Conservation (phyloP, 2,113 vertebrate species). For the Daboia siamensis region DNA sequence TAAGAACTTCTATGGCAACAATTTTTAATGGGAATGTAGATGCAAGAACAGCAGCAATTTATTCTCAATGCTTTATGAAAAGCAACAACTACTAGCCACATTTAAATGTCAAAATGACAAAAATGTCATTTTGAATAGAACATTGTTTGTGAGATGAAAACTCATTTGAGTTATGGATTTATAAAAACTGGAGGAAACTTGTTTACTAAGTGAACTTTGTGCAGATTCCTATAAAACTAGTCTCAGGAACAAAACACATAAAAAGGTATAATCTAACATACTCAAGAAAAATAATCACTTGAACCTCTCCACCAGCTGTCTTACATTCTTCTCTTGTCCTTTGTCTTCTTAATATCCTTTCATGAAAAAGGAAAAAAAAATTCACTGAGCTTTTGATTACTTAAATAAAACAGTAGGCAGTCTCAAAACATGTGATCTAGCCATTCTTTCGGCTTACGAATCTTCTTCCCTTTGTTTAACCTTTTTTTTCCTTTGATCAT, state of each 20-base stretch:
- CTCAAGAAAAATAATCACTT: background rate
- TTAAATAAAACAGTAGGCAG: background rate
- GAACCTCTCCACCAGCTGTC: background rate
- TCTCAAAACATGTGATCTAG: background rate
- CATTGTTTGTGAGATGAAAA: background rate
- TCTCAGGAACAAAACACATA: background rate
- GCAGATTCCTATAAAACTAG: background rate
- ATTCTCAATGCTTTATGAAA: background rate
- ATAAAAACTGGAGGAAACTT: background rate
- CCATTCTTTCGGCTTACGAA: background rate
- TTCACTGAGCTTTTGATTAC: background rate
- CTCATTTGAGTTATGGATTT: background rate
- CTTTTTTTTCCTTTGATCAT: background rate
- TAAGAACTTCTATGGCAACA: background rate
- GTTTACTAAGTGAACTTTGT: background rate
- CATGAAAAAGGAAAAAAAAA: background rate
- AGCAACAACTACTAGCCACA: background rate
- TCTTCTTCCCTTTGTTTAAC: background rate
- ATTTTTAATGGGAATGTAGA: background rate
- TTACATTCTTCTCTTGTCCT: background rate
- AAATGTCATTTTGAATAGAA: background rate
- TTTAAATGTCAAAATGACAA: background rate
- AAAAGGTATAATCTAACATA: background rate
- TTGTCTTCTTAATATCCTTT: background rate
- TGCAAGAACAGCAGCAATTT: background rate